A percentile compares a stretch with the other conserved stretches of the same genome.
These are phyloP conservation scores for Cephus rjabovi DNA, from an alignment of 2,888 invertebrate species.

Conservation along the genomic window DNA sequence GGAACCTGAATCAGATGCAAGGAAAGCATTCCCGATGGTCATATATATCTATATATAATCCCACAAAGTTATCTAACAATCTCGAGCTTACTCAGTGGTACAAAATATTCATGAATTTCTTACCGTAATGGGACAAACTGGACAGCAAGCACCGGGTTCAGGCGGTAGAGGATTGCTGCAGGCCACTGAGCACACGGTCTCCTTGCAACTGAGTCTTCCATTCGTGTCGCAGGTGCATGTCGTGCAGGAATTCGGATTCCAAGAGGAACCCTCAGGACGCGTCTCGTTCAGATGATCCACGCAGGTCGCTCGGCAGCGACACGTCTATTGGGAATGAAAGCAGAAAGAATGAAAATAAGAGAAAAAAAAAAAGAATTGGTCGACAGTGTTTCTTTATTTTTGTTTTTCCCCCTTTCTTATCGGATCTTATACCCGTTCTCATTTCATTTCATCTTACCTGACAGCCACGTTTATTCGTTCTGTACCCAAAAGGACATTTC, in stretches of 20 bases:
- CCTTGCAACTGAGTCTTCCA: slow-evolving; percentile 55
- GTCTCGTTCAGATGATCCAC: slow-evolving; percentile 53
- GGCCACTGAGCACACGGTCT: slow-evolving; percentile 56
- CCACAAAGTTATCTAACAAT: not conserved
- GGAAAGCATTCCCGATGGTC: not conserved
- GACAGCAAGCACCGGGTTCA: slow-evolving; percentile 54
- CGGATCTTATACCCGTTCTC: not conserved
- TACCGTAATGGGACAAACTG: slow-evolving; percentile 55
- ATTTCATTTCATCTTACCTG: slow-evolving; percentile 38
- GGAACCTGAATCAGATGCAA: slow-evolving; percentile 5
- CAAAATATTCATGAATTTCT: slow-evolving; percentile 18
- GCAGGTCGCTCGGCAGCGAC: slow-evolving; percentile 55
- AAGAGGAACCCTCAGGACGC: slow-evolving; percentile 54
- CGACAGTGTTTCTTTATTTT: not conserved
- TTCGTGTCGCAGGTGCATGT: slow-evolving; percentile 54
- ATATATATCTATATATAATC: not conserved
- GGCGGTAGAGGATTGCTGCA: slow-evolving; percentile 55
- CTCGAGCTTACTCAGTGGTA: not conserved
- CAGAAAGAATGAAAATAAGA: not conserved
- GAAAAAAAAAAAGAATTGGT: not conserved
- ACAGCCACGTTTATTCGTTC: slow-evolving; percentile 55
- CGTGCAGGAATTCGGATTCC: slow-evolving; percentile 55
- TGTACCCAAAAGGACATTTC: slow-evolving; percentile 55
- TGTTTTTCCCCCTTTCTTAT: not conserved
- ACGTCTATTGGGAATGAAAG: slow-evolving; percentile 41